Evolutionary conservation across 2,888 invertebrate genomes (phyloP).

Genomic region (Gastrophysa polygoni): DNA sequence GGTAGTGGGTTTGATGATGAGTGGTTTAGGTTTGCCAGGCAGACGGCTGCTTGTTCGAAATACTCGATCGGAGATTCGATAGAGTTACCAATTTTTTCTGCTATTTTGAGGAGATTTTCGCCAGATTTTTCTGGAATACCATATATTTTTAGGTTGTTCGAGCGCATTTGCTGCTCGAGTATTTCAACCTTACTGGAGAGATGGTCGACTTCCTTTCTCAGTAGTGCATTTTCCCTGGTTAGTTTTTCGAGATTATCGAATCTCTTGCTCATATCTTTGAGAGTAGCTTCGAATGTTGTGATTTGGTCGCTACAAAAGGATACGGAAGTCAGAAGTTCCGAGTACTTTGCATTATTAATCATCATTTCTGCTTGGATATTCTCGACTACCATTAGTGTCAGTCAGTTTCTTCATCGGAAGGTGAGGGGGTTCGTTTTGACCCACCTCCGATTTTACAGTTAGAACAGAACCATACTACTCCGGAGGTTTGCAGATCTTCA

Average conservation of each 20-base stretch:
- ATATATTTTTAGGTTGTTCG: background rate
- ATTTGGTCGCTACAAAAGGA: conserved; percentile 1
- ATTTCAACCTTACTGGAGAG: background rate
- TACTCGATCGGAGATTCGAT: background rate
- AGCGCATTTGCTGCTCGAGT: conserved; percentile 1
- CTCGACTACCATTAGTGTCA: background rate
- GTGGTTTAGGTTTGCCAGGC: background rate
- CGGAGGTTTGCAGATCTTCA: background rate
- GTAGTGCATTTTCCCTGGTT: background rate
- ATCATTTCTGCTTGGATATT: conserved; percentile 2
- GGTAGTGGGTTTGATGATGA: background rate
- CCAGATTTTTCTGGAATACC: background rate
- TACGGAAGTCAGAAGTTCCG: conserved; percentile 1
- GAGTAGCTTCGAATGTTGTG: background rate
- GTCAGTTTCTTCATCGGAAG: background rate
- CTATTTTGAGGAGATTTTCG: background rate
- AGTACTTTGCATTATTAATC: conserved; percentile 2
- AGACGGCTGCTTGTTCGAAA: background rate
- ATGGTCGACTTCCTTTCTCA: background rate
- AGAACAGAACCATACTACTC: conserved; percentile 2
- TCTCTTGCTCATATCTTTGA: conserved; percentile 2
- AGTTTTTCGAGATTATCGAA: conserved; percentile 4
- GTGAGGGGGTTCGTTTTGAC: background rate
- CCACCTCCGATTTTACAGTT: conserved; percentile 3
- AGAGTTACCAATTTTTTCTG: conserved; percentile 3